Evolutionary conservation across 2,888 invertebrate genomes (phyloP), one percentile per base, ranked within the genome.

Genomic region (Euplagia quadripunctaria): DNA sequence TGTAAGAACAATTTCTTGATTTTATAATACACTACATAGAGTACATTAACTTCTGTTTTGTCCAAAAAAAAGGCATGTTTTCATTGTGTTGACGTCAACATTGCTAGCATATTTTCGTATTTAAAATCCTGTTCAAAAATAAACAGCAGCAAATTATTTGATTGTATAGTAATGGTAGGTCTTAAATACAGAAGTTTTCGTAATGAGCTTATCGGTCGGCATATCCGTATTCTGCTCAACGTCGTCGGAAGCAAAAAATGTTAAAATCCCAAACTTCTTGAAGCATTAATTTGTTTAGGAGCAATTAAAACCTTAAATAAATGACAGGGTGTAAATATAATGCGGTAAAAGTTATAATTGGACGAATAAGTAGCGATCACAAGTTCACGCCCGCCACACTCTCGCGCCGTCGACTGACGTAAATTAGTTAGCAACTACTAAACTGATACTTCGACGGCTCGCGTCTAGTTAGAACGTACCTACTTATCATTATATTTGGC

Each of bases 361-460:
- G 89, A 83, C 82, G 87, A 91, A 91, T 91, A 90, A 91, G 89
- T 87, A 87, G 89, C 91, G 90, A 91, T 93, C 89, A 87, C 82
- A 82, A 87, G 88, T 87, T 91, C 88, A 83, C 90, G 88, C 88
- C 87, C 81, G 85, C 83, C 78, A 84, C 41, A 49, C 67, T 82
- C 85, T 79, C 80, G 79, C 78, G 77, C 80, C 82, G 82, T 79
- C 82, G 84, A 85, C 85, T 89, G 88, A 81, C 89, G 88, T 92
- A 93, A 94, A 91, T 92, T 92, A 93, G 92, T 94, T 94, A 90
- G 82, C 76, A 91, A 93, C 92, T 92, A 88, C 86, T 87, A 87
- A 91, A 90, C 89, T 90, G 92, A 92, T 91, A 92, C 90, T 92
- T 91, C 87, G 88, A 85, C 85, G 87, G 85, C 86, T 85, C 86